Base-by-base conservation (phyloP, 2,113 vertebrate genomes). In the Physeter macrocephalus region DNA sequence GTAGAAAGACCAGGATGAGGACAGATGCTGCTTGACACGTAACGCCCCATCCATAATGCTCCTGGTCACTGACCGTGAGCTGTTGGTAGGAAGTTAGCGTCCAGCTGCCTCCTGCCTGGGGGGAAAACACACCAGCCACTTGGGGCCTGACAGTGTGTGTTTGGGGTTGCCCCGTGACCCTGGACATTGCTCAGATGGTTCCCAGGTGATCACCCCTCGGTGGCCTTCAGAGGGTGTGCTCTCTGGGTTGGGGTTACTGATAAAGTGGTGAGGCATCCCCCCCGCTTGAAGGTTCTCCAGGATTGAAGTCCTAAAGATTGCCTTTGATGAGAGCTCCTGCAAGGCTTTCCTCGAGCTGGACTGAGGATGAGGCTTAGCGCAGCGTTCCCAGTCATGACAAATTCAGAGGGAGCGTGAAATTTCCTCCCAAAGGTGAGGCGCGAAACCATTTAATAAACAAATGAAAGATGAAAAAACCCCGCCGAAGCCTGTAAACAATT, bases 391-490 rank as follows among this genome's bases (percentile, higher is more conserved):
- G 34, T 17, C 64, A 71, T 11, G 46, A 71, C 52, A 83, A 31
- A 20, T 64, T 85, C 81, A 13, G n/a, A 66, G 49, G 18, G 71
- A 95, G 41, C 88, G 88, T 96, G 57, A 96, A 54, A 36, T 81
- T 52, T 95, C 90, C 96, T 80, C 88, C 93, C 54, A 64, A 84
- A 96, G n/a, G 57, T 23, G 31, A 93, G 52, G 66, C 41, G n/a
- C 87, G 78, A 80, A 91, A 95, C 69, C 36, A 5, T 88, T 66
- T 97, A 67, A 95, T 72, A 84, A 91, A 86, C 41, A 72, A 69
- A 75, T 1, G 18, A 96, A 31, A 69, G 36, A 86, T 46, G 54
- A 41, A 52, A 71, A 91, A 81, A 7, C 18, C 20, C 57, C 92
- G 78, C 59, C 17, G 1, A 49, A 67, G 57, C 13, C 67, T 92